phyloP scores from a whole-genome alignment of 23 tunicate genomes.

The Styela plicata region DNA sequence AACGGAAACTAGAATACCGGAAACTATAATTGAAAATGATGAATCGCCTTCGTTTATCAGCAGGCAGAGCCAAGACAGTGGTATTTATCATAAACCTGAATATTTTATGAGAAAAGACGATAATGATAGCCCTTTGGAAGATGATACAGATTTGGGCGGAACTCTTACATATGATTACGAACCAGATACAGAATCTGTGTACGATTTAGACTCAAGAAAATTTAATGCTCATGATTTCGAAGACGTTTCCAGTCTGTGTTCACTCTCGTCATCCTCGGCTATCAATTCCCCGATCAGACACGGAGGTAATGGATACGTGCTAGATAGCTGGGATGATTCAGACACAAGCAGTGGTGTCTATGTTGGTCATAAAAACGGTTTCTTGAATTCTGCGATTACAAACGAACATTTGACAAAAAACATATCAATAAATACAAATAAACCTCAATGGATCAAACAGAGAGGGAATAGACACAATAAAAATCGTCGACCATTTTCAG shows the following conservation, averaged over 20 bases:
- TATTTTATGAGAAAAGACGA: conserved; percentile 1
- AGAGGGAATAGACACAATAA: background rate
- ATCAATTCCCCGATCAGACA: background rate
- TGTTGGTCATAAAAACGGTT: background rate
- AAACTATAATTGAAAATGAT: background rate
- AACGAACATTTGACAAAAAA: background rate
- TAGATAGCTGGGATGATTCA: background rate
- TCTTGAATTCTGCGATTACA: background rate
- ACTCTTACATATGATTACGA: background rate
- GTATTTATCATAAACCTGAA: conserved; percentile 13
- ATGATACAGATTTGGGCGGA: background rate
- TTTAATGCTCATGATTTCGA: background rate
- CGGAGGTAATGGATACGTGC: background rate
- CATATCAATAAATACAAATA: background rate
- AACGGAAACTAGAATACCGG: background rate
- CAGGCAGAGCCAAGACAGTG: conserved; percentile 2
- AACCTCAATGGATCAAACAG: background rate
- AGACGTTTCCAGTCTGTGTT: background rate
- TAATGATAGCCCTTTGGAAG: background rate
- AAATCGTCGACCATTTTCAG: background rate
- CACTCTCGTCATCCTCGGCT: background rate
- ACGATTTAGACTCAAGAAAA: conserved; percentile 8
- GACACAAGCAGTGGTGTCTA: background rate
- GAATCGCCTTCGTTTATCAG: background rate
- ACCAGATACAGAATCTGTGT: conserved; percentile 1